Conservation (phyloP, 2,888 invertebrate species). For the Tipula vernalis region DNA sequence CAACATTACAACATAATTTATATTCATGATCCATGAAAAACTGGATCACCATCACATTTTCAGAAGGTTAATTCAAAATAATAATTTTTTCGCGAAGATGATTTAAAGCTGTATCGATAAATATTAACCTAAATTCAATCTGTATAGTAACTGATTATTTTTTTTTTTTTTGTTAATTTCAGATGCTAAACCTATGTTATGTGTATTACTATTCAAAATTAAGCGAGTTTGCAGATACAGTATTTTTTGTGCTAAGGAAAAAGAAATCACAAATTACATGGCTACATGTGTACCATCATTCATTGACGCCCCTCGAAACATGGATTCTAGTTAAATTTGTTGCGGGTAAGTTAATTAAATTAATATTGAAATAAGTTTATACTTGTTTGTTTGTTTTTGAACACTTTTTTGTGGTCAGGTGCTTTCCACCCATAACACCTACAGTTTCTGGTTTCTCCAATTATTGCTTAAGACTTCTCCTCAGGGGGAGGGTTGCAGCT, state of each 20-base stretch:
- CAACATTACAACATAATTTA: too few relatives aligned
- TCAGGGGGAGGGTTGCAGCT: too few relatives aligned
- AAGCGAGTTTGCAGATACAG: constrained; percentile 80
- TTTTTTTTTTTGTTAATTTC: constrained; percentile 15
- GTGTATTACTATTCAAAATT: constrained; percentile 82
- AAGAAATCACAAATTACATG: constrained; percentile 81
- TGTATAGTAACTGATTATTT: background rate
- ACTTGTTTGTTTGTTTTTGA: too few relatives aligned
- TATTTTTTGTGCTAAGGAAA: constrained; percentile 88
- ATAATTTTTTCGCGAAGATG: background rate
- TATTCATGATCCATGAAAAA: background rate
- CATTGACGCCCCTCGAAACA: constrained; percentile 83
- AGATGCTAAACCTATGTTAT: constrained; percentile 50
- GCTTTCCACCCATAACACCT: too few relatives aligned
- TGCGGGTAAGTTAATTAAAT: constrained; percentile 39
- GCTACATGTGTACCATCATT: constrained; percentile 88
- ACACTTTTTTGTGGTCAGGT: too few relatives aligned
- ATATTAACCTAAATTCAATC: background rate
- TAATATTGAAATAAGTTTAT: background rate
- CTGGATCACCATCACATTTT: background rate
- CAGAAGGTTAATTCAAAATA: background rate
- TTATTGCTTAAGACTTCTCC: too few relatives aligned
- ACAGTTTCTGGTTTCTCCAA: too few relatives aligned
- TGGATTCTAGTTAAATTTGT: constrained; percentile 87
- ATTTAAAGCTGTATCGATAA: background rate